A percentile compares a stretch with the other conserved stretches of the same genome.
Conservation (phyloP, 2,888 invertebrate genomes). For the Andrena praecox region DNA sequence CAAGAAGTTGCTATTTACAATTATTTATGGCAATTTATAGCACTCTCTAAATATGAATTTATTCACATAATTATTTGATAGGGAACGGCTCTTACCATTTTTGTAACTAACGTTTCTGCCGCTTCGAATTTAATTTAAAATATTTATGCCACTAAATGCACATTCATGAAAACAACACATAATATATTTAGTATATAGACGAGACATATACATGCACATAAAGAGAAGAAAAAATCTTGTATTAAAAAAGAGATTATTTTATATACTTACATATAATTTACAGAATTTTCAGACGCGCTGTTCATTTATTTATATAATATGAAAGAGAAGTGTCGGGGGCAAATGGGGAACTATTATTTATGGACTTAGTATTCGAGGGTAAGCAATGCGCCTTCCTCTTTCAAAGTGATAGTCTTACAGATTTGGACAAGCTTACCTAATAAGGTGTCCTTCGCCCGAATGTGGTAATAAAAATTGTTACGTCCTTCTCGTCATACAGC, state of each 20-base stretch:
- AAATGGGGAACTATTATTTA: not conserved
- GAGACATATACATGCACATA: not conserved
- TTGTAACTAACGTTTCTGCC: conserved; percentile 3
- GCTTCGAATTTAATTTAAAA: not conserved
- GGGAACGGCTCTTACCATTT: not conserved
- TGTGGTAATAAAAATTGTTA: conserved; percentile 8
- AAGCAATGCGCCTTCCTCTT: not conserved
- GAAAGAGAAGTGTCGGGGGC: not conserved
- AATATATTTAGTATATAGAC: conserved; percentile 24
- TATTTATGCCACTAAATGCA: conserved; percentile 1
- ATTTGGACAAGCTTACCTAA: not conserved
- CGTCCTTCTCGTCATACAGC: not conserved
- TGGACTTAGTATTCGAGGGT: not conserved
- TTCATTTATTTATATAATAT: not conserved
- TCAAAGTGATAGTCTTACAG: conserved; percentile 38
- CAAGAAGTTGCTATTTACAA: not conserved
- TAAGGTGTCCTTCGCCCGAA: not conserved
- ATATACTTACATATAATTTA: conserved; percentile 2
- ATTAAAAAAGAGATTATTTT: conserved; percentile 24
- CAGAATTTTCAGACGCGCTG: not conserved
- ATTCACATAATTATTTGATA: conserved; percentile 10
- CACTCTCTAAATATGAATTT: conserved; percentile 8
- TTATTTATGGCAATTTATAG: not conserved
- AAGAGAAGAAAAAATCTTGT: conserved; percentile 4
- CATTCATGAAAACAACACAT: conserved; percentile 19